A percentile compares a stretch with the other conserved stretches of the same genome.
Conservation (phyloP, 2,797 vertebrate species). For the Antrozous pallidus region DNA sequence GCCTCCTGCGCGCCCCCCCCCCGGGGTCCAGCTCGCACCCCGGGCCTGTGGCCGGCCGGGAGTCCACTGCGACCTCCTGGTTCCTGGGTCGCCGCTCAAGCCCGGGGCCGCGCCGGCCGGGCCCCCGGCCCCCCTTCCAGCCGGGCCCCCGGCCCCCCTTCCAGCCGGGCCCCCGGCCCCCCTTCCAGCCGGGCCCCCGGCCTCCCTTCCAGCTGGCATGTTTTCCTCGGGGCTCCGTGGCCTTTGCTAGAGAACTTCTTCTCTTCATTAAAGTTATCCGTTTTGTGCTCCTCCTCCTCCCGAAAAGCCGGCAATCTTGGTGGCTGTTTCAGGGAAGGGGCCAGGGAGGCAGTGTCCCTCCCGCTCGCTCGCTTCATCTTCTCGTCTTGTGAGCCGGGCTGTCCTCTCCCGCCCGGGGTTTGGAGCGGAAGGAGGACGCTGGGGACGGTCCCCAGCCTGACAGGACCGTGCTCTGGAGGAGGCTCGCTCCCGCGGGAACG, state of each 20-base stretch:
- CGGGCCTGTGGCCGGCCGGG: no score
- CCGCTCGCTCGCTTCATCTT: background rate
- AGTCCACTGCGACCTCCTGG: no score
- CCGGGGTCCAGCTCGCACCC: no score
- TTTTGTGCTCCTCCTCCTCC: background rate
- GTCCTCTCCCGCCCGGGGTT: background rate
- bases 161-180: no score
- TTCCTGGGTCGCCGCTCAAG: no score
- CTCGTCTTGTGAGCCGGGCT: background rate
- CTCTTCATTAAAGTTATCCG: background rate
- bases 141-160: no score
- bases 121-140: no score
- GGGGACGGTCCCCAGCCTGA: background rate
- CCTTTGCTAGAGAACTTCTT: background rate
- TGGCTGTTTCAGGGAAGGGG: background rate
- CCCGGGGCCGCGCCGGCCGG: no score
- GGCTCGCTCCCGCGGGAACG: background rate
- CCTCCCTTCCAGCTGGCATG: background rate
- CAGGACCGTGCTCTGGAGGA: rapidly evolving
- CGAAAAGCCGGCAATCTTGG: background rate
- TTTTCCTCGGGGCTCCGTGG: background rate
- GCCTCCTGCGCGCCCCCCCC: no score
- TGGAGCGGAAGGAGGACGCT: no score
- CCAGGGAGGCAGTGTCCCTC: background rate
- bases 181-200: no score